Evolutionary conservation across 1,140 invertebrate genomes (phyloP).

Genomic region (Drosophila mayri): DNA sequence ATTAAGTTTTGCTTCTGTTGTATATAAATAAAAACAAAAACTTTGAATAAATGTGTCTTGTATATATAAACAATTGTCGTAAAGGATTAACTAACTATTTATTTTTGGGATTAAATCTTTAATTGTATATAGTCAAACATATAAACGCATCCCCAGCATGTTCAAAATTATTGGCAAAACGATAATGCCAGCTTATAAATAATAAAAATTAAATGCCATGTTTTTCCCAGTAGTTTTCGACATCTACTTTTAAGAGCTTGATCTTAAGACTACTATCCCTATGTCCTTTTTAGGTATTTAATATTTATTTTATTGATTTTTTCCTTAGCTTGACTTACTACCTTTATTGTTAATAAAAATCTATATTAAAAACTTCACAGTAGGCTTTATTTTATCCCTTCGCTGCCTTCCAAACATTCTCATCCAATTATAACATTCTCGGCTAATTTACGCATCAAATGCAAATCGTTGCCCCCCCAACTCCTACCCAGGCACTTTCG

Average conservation of each 20-base stretch:
- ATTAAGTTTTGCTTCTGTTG: constrained; percentile 11
- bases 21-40: background rate
- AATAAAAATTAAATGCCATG: background rate
- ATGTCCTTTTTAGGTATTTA: too few species aligned
- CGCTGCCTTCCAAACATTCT: background rate
- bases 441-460: constrained; percentile 68
- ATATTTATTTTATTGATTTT: background rate
- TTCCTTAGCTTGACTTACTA: background rate
- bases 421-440: constrained; percentile 42
- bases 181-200: background rate
- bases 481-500: constrained; percentile 25
- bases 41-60: background rate
- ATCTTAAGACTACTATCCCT: too few species aligned
- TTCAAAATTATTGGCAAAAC: background rate
- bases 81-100: background rate
- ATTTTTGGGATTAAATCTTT: background rate
- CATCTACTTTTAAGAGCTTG: background rate
- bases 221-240: background rate
- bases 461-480: constrained; percentile 45
- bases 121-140: too few species aligned
- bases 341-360: background rate
- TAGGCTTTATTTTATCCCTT: background rate
- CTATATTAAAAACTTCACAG: background rate
- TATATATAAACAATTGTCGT: too few species aligned
- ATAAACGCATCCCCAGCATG: background rate